These are phyloP conservation scores for Bergia puertoricense DNA, from an alignment of 92 coral and sea anemone genomes.

Conservation along the genomic window DNA sequence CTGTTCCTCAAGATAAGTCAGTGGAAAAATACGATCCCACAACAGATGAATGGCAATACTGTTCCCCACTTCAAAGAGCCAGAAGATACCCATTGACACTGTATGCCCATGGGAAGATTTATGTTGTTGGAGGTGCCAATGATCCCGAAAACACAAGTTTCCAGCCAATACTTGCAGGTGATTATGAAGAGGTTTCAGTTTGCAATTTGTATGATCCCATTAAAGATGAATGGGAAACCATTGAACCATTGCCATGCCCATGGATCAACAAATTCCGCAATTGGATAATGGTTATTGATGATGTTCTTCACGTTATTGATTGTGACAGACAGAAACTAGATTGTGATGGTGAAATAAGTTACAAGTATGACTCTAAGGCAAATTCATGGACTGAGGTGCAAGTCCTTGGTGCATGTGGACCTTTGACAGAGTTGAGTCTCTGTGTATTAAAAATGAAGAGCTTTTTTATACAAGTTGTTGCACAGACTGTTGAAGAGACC, in stretches of 20 bases:
- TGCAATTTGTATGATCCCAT: background rate
- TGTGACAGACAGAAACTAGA: background rate
- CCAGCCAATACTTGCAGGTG: too few species aligned
- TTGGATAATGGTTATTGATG: background rate
- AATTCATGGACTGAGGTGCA: background rate
- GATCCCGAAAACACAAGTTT: too few species aligned
- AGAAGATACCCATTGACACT: background rate
- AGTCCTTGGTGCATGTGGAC: background rate
- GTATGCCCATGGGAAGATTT: background rate
- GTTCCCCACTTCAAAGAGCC: background rate
- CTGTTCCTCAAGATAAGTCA: background rate
- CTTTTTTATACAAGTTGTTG: background rate
- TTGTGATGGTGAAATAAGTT: background rate
- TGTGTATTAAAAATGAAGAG: background rate
- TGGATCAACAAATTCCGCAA: background rate
- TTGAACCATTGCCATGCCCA: background rate
- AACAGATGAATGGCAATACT: background rate
- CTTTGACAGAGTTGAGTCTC: background rate
- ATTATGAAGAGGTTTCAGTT: too few species aligned
- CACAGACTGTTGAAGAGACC: background rate
- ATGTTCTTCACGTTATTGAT: background rate
- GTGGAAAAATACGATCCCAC: background rate
- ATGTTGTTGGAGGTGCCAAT: background rate
- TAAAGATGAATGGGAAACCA: background rate
- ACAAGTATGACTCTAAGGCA: background rate